Percentiles rank a stretch among this genome's conserved stretches.
Evolutionary conservation across 2,888 invertebrate genomes (phyloP).

Genomic region (Drosophila diplacantha): DNA sequence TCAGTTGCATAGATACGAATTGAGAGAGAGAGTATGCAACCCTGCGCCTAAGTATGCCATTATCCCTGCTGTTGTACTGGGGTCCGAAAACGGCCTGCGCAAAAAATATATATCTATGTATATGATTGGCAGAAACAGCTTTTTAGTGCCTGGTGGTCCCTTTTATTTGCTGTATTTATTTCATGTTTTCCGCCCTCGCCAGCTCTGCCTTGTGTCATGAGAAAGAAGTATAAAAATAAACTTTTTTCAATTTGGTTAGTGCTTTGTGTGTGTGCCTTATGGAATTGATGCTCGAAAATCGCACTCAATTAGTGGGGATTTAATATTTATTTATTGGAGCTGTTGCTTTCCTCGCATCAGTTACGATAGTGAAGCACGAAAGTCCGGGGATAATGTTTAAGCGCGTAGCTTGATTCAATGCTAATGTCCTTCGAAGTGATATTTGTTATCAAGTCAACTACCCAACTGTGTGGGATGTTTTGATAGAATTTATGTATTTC

Average conservation of each 20-base stretch:
- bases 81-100: slow-evolving; percentile 18
- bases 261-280: slow-evolving; percentile 61
- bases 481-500: too few relatives aligned
- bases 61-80: slow-evolving; percentile 48
- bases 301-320: slow-evolving; percentile 72
- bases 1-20: slow-evolving; percentile 1
- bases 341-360: slow-evolving; percentile 35
- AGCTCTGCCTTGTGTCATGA: slow-evolving; percentile 19
- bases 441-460: too few relatives aligned
- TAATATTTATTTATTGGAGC: slow-evolving; percentile 70
- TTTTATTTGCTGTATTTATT: slow-evolving; percentile 61
- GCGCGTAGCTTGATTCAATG: slow-evolving; percentile 63
- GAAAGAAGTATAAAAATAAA: slow-evolving; percentile 37
- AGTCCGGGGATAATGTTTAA: slow-evolving; percentile 56
- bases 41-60: slow-evolving; percentile 49
- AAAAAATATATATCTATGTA: slow-evolving; percentile 40
- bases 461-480: neutral
- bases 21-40: slow-evolving; percentile 20
- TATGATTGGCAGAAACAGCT: slow-evolving; percentile 72
- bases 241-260: slow-evolving; percentile 53
- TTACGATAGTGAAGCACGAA: slow-evolving; percentile 22
- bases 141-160: slow-evolving; percentile 58
- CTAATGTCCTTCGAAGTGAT: slow-evolving; percentile 34
- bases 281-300: slow-evolving; percentile 73
- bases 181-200: slow-evolving; percentile 45